Evolutionary conservation across 2,797 vertebrate genomes (phyloP), one percentile per base, ranked within the genome.

Genomic region (Poecilia picta): DNA sequence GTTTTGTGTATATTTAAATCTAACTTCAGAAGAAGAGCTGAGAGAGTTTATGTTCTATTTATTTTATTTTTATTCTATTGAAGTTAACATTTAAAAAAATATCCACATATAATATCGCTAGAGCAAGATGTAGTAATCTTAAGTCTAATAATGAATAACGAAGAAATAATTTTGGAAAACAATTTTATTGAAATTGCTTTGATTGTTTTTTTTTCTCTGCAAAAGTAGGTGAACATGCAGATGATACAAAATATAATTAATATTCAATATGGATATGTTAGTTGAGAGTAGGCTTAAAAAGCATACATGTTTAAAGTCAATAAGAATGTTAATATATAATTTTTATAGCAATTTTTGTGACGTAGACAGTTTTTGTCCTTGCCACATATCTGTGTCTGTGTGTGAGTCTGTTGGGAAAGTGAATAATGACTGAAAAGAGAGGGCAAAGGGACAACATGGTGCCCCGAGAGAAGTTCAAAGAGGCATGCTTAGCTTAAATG

Each of bases 401-500:
- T 33, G 33, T 33, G 33, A 33, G 33, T 33, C 33, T 33, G 33
- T 81, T 18, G 39, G 77, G 74, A 81, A 79, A 81, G 80, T 77
- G 70, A 76, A 7, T 41, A 39, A 23, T 46, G 33, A 31, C 46
- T 41, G 28, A 55, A 77, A 79, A 51, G 64, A 82, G 74, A 80
- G 79, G 78, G 68, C 76, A 75, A 41, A 73, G 73, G 72, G 77
- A 39, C 31, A 68, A 25, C 68, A 76, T 75, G 78, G 71, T 72
- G 73, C 77, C 74, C 66, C 49, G 71, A 75, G 83, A 13, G 80
- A 83, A 64, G 75, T 76, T 73, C 80, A 82, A 82, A 73, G 76
- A 88, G 72, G 73, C 83, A 43, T 41, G 71, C 57, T 64, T 74
- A 10, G 7, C 75, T 81, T 87, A 47, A 79, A 87, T 75, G 72